These are phyloP conservation scores for Ellobius talpinus DNA, from an alignment of 2,113 vertebrate species.

Conservation along the genomic window DNA sequence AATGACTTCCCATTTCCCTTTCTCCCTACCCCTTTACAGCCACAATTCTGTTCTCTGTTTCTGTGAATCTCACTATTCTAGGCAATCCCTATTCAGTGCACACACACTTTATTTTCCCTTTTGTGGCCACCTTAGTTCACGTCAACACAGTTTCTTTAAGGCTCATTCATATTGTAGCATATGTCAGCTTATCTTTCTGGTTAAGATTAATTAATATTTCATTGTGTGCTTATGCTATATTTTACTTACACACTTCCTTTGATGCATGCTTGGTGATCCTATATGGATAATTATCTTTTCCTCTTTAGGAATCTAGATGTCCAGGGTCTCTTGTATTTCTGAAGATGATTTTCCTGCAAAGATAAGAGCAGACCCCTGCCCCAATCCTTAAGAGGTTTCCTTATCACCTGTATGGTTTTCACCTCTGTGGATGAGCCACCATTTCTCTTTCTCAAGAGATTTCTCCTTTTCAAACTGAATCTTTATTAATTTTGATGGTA, in stretches of 20 bases:
- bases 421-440: too few relatives aligned
- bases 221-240: neutral
- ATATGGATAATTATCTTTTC: too few relatives aligned
- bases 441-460: too few relatives aligned
- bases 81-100: neutral
- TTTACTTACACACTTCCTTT: neutral
- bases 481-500: too few relatives aligned
- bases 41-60: neutral
- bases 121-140: neutral
- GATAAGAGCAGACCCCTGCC: too few relatives aligned
- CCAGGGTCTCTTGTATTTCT: too few relatives aligned
- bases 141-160: neutral
- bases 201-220: neutral
- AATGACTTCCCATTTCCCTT: neutral
- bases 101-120: neutral
- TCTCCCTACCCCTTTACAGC: neutral
- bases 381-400: too few relatives aligned
- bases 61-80: neutral
- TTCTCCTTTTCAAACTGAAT: too few relatives aligned
- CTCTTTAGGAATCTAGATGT: too few relatives aligned
- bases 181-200: neutral
- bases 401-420: too few relatives aligned
- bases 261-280: neutral
- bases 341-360: too few relatives aligned
- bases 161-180: neutral